A percentile compares a stretch with the other conserved stretches of the same genome.
Conservation (phyloP, 1,140 invertebrate genomes). For the Brachionus koreanus region DNA sequence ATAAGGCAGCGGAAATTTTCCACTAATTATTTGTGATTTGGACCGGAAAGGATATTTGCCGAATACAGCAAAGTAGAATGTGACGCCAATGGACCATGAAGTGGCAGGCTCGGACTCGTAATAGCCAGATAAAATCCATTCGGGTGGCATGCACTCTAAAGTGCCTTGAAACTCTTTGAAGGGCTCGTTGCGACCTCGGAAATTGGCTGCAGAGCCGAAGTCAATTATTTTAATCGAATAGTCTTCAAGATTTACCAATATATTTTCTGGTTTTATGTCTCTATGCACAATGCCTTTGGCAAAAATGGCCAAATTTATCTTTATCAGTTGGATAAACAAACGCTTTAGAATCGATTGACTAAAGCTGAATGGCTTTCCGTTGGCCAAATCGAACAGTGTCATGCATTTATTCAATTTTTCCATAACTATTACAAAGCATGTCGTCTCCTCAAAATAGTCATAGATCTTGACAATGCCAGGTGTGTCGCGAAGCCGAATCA, state of each 20-base stretch:
- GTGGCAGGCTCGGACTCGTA: slow-evolving; percentile 42
- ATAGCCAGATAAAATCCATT: slow-evolving; percentile 24
- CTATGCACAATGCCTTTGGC: slow-evolving; percentile 34
- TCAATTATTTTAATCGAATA: slow-evolving; percentile 44
- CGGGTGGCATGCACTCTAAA: slow-evolving; percentile 39
- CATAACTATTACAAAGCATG: slow-evolving; percentile 38
- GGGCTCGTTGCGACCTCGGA: background rate
- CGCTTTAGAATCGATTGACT: slow-evolving; percentile 4
- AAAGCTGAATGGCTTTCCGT: slow-evolving; percentile 34
- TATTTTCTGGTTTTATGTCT: slow-evolving; percentile 39
- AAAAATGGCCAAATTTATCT: slow-evolving; percentile 30
- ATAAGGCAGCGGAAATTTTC: slow-evolving; percentile 41
- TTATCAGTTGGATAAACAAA: slow-evolving; percentile 28
- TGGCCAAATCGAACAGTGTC: slow-evolving; percentile 39
- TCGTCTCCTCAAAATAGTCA: slow-evolving; percentile 36
- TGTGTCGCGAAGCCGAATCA: slow-evolving; percentile 9
- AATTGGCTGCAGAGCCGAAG: slow-evolving; percentile 39
- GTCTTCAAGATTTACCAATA: slow-evolving; percentile 31
- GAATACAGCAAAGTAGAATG: slow-evolving; percentile 40
- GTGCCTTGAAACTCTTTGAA: slow-evolving; percentile 42
- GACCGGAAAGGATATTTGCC: slow-evolving; percentile 32
- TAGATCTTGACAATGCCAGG: slow-evolving; percentile 33
- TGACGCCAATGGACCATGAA: slow-evolving; percentile 40
- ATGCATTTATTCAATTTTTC: slow-evolving; percentile 36
- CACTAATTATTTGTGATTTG: slow-evolving; percentile 40